Percentiles rank a stretch among this genome's conserved stretches.
Conservation (phyloP, 1,140 invertebrate species). For the Oryzaephilus surinamensis region DNA sequence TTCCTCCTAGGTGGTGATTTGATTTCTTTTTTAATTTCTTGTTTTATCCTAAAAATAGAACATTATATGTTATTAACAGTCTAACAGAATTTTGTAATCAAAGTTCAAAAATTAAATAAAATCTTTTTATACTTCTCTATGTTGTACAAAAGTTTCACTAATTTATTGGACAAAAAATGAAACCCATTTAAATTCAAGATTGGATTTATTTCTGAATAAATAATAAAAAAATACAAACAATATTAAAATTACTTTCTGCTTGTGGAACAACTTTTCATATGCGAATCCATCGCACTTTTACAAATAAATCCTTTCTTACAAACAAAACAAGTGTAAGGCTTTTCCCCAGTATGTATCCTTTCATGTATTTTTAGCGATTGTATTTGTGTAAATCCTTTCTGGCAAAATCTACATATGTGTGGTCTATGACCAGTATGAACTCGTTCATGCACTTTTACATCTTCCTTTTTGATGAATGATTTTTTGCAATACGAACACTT, state of each 20-base stretch:
- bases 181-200: neutral
- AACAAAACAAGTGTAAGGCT: constrained; percentile 34
- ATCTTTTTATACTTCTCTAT: neutral
- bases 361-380: constrained; percentile 30
- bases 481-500: constrained; percentile 20
- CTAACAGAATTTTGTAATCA: constrained; percentile 46
- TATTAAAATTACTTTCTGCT: neutral
- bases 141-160: neutral
- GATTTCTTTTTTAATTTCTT: no score
- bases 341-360: constrained; percentile 20
- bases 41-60: no score
- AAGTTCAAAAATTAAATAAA: constrained; percentile 33
- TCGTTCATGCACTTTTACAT: neutral
- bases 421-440: constrained; percentile 20
- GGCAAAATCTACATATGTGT: constrained; percentile 18
- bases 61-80: constrained; percentile 32
- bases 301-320: constrained; percentile 28
- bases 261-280: constrained; percentile 16
- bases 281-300: constrained; percentile 17
- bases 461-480: neutral
- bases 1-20: constrained; percentile 36
- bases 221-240: neutral
- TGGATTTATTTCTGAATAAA: neutral
- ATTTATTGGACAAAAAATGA: neutral
- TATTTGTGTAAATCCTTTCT: constrained; percentile 16